Evolutionary conservation across 2,797 vertebrate species (phyloP), one percentile per base, ranked within the genome.

Genomic region (Ctenopoma kingsleyae): DNA sequence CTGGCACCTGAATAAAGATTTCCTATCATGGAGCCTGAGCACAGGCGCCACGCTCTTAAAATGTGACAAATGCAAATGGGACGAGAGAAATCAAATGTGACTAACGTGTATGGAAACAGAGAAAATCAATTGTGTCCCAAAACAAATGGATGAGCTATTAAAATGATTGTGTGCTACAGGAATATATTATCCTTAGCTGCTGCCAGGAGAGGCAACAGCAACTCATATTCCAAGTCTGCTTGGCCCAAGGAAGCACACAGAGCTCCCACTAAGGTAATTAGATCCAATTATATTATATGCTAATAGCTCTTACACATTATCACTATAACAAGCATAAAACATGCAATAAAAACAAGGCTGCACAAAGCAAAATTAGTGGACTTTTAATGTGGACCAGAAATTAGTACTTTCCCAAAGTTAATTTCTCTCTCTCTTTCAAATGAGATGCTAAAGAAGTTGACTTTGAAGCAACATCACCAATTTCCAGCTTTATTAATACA

Each of bases 101-200:
- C 85, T 91, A 91, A 94, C 82, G 84, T 88, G 85, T 81, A 84
- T 62, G 82, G 87, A 89, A 83, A 87, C 71, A 87, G 80, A 80
- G 85, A 83, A 88, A 92, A 93, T 90, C 91, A 91, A 90, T 91
- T 93, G 91, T 91, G 88, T 90, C 83, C 82, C 83, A 78, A 30
- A 89, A 88, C 85, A 89, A 93, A 90, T 89, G 86, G 87, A 91
- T 78, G 85, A 86, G 87, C 87, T 87, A 92, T 91, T 93, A 91
- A 92, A 91, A 85, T 84, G 76, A 91, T 81, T 84, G 89, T 84
- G 89, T 82, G 66, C 83, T 81, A 70, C 74, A 82, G 80, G 81
- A 90, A 91, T 86, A 87, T 82, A 90, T 91, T 90, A 89, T 86
- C 81, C 73, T 64, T 61, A 58, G 76, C 73, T 67, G 80, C 68